These are phyloP conservation scores for Cossypha niveicapilla DNA, from an alignment of 2,797 vertebrate genomes.

Conservation along the genomic window DNA sequence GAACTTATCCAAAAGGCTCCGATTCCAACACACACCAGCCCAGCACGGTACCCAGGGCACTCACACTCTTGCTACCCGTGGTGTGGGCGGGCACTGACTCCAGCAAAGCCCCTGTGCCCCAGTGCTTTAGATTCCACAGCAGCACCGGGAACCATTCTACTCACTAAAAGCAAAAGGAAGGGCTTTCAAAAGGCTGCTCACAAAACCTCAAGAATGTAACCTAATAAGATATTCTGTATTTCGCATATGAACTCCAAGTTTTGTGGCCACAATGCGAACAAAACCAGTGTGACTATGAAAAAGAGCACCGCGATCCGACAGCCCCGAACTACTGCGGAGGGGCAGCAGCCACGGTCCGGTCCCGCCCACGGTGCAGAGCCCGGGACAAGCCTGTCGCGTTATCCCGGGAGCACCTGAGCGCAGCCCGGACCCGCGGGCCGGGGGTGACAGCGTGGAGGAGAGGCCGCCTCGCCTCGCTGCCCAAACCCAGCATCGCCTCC, in stretches of 20 bases:
- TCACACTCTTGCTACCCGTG: rapidly evolving
- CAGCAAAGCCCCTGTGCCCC: rapidly evolving
- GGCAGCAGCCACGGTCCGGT: rapidly evolving
- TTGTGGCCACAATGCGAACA: rapidly evolving
- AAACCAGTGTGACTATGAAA: rapidly evolving
- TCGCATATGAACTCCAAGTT: rapidly evolving
- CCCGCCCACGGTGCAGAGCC: rapidly evolving
- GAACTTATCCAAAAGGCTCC: rapidly evolving
- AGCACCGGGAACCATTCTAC: rapidly evolving
- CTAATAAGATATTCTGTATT: neutral
- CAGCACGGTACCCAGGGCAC: rapidly evolving
- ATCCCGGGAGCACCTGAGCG: neutral
- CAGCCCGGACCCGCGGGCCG: neutral
- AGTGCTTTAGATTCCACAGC: rapidly evolving
- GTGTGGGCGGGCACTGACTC: rapidly evolving
- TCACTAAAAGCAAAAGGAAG: rapidly evolving
- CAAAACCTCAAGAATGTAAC: neutral
- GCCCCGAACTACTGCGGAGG: rapidly evolving
- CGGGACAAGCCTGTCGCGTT: rapidly evolving
- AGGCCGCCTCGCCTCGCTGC: neutral
- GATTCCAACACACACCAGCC: rapidly evolving
- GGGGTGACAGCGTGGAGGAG: rapidly evolving
- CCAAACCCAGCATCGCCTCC: neutral
- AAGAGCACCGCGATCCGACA: rapidly evolving
- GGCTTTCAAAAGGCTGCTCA: neutral